phyloP scores from a whole-genome alignment of 2,797 vertebrate species.

The Mycteria americana region DNA sequence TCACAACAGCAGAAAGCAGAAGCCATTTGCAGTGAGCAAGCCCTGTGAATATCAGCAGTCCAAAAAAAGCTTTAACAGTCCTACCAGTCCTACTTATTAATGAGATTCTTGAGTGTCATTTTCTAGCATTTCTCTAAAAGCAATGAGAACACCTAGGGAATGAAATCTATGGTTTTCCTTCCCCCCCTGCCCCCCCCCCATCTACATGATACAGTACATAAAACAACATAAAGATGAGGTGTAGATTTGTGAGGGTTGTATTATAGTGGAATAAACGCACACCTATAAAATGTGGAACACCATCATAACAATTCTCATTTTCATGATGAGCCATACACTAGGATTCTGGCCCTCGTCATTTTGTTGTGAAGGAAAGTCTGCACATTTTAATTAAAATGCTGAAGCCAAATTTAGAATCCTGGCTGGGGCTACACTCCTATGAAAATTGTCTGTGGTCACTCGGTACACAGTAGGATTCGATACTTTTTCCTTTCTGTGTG shows the following conservation, averaged over 20 bases:
- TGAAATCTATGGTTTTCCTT: not conserved
- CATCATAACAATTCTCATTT: not conserved
- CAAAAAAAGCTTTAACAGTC: not conserved
- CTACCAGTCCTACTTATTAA: not conserved
- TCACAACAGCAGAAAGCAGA: not conserved
- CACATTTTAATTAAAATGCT: not conserved
- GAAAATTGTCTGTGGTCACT: not conserved
- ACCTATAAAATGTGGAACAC: not conserved
- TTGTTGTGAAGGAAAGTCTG: not conserved
- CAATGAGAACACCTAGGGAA: not conserved
- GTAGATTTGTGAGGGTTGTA: not conserved
- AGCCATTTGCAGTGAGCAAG: not conserved
- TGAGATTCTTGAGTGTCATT: not conserved
- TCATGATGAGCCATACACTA: not conserved
- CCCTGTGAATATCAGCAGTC: not conserved
- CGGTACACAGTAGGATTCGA: not conserved
- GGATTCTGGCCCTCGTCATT: not conserved
- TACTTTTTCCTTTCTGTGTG: not conserved
- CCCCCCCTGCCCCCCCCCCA: too few species aligned
- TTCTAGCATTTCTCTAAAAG: not conserved
- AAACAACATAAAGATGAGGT: not conserved
- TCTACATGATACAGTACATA: not conserved
- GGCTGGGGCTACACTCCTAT: not conserved
- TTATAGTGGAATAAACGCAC: not conserved
- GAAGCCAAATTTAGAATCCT: constrained; percentile 2